These are phyloP conservation scores for Latrodectus hesperus DNA, from an alignment of 2,888 invertebrate genomes.

Conservation along the genomic window DNA sequence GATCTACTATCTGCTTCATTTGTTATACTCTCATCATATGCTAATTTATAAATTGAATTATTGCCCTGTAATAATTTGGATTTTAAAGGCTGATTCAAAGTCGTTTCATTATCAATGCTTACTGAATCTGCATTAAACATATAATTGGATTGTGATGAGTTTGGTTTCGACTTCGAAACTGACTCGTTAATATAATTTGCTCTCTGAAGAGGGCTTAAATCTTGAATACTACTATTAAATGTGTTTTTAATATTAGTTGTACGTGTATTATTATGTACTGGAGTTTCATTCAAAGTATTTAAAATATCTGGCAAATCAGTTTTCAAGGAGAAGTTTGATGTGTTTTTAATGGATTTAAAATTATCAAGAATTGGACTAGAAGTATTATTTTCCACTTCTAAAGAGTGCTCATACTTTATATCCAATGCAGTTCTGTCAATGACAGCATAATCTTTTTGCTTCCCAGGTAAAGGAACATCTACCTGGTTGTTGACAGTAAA, in stretches of 20 bases:
- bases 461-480: neutral
- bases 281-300: slow-evolving; percentile 21
- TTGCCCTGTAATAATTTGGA: slow-evolving; percentile 38
- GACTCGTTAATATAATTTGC: neutral
- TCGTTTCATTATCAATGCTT: slow-evolving; percentile 26
- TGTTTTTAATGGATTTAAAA: neutral
- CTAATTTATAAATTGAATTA: slow-evolving; percentile 66
- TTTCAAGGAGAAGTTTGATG: neutral
- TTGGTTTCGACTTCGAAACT: neutral
- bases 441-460: neutral
- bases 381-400: neutral
- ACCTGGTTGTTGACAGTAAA: neutral
- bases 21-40: slow-evolving; percentile 60
- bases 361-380: neutral
- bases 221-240: neutral
- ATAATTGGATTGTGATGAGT: neutral
- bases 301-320: slow-evolving; percentile 36
- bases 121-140: neutral
- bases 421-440: neutral
- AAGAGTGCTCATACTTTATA: neutral
- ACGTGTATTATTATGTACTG: neutral
- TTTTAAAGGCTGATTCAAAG: slow-evolving; percentile 27
- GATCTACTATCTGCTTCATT: slow-evolving; percentile 38
- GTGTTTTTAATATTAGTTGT: neutral
- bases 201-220: neutral